phyloP scores from a whole-genome alignment of 2,113 vertebrate genomes.

The Gasterosteus nipponicus region DNA sequence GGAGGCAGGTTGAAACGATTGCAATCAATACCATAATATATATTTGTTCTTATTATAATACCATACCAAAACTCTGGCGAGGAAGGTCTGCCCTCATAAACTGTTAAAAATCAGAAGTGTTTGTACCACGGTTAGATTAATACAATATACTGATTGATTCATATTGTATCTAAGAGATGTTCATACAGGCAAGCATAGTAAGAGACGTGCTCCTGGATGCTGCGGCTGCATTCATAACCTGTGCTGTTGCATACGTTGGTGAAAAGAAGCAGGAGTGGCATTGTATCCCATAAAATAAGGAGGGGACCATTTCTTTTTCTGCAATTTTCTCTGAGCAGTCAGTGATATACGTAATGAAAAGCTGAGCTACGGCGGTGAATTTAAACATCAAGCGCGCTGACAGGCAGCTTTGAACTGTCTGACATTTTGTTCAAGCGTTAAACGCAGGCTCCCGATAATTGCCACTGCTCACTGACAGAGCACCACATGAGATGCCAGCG shows the following conservation, averaged over 20 bases:
- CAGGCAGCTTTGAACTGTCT: constrained; percentile 71
- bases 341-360: constrained; percentile 48
- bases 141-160: constrained; percentile 17
- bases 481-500: constrained; percentile 64
- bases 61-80: no score
- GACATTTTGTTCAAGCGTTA: constrained; percentile 72
- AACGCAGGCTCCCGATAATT: constrained; percentile 72
- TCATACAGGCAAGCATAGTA: background rate
- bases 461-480: constrained; percentile 65
- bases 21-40: background rate
- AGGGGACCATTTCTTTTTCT: constrained; percentile 19
- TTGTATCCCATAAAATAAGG: constrained; percentile 46
- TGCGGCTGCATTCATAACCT: background rate
- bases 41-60: no score
- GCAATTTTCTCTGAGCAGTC: constrained; percentile 52
- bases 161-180: background rate
- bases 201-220: background rate
- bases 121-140: background rate
- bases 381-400: constrained; percentile 61
- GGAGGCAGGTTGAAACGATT: background rate
- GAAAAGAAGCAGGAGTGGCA: constrained; percentile 31
- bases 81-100: background rate
- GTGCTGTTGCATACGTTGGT: background rate
- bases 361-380: constrained; percentile 51
- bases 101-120: background rate